Conservation (phyloP, 2,113 vertebrate genomes). For the Passerina amoena region DNA sequence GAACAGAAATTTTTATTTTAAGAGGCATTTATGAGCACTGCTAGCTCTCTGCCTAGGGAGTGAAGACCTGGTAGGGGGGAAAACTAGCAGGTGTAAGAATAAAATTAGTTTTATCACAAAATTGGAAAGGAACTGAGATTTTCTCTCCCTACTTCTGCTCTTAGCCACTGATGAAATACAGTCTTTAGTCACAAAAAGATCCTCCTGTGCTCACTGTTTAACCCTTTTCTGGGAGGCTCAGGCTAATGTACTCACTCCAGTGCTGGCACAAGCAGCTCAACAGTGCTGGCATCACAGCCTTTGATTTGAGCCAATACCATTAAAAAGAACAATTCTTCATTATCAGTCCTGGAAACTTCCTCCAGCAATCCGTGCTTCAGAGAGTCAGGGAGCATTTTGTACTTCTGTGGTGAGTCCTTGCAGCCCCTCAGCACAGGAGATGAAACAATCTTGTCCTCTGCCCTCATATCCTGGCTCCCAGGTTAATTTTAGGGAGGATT, state of each 20-base stretch:
- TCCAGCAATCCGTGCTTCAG: background rate
- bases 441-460: background rate
- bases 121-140: slow-evolving; percentile 43
- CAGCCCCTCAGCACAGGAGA: background rate
- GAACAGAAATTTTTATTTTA: slow-evolving; percentile 77
- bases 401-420: background rate
- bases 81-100: slow-evolving; percentile 62
- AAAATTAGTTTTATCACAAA: slow-evolving; percentile 66
- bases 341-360: slow-evolving; percentile 57
- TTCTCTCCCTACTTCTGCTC: slow-evolving; percentile 12
- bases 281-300: slow-evolving; percentile 23
- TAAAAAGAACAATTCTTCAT: slow-evolving; percentile 66
- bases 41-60: slow-evolving; percentile 40
- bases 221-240: slow-evolving; percentile 26
- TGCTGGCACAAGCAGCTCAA: slow-evolving; percentile 22
- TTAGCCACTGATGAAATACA: slow-evolving; percentile 23
- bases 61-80: slow-evolving; percentile 37
- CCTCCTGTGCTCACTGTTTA: slow-evolving; percentile 8
- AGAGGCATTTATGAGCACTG: slow-evolving; percentile 57
- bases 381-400: background rate
- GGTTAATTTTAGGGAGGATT: background rate
- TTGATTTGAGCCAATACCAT: slow-evolving; percentile 23
- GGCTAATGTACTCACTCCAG: slow-evolving; percentile 7
- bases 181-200: slow-evolving; percentile 32
- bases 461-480: background rate